Conservation (phyloP, 23 tunicate species). For the Styela plicata region DNA sequence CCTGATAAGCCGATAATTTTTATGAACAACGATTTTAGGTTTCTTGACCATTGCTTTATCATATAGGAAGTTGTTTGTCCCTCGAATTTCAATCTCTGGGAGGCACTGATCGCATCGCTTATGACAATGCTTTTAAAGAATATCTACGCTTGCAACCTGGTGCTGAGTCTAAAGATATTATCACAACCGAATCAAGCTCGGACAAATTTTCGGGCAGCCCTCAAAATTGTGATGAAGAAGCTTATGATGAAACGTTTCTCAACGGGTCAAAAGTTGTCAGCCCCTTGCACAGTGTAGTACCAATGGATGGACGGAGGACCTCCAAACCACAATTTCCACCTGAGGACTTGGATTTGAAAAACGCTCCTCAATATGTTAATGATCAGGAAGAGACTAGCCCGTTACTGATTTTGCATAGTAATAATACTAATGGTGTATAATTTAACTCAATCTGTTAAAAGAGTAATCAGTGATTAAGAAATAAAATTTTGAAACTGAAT, state of each 20-base stretch:
- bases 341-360: not conserved
- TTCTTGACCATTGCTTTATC: too few species aligned
- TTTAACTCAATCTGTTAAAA: too few species aligned
- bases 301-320: not conserved
- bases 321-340: not conserved
- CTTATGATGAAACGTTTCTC: too few species aligned
- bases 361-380: not conserved
- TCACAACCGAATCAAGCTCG: not conserved
- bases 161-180: not conserved
- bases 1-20: too few species aligned
- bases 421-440: too few species aligned
- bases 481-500: too few species aligned
- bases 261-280: not conserved
- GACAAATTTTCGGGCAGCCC: not conserved
- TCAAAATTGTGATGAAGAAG: not conserved
- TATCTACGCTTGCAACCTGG: slow-evolving; percentile 52
- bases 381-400: not conserved
- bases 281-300: not conserved
- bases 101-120: slow-evolving; percentile 43
- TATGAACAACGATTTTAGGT: too few species aligned
- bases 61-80: not conserved
- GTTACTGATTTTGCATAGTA: not conserved
- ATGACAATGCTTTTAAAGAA: slow-evolving; percentile 71
- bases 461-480: too few species aligned
- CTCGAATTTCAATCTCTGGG: not conserved